A percentile compares a stretch with the other conserved stretches of the same genome.
Conservation (phyloP, 2,888 invertebrate genomes). For the Girardia tigrina region DNA sequence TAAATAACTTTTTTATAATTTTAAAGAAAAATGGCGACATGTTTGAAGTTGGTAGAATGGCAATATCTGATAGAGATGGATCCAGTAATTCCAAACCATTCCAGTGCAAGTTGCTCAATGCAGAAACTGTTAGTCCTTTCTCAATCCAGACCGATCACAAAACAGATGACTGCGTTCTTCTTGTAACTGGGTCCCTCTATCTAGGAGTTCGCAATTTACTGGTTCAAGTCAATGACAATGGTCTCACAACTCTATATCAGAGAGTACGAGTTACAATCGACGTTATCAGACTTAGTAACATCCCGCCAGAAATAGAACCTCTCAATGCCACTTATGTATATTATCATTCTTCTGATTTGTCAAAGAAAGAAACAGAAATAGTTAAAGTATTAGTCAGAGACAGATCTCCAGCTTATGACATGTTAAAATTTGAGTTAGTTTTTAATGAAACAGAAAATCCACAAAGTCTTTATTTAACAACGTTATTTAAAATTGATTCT, state of each 20-base stretch:
- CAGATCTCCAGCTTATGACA: constrained; percentile 21
- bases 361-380: neutral
- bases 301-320: constrained; percentile 31
- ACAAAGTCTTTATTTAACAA: neutral
- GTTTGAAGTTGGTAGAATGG: constrained; percentile 28
- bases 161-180: neutral
- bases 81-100: constrained; percentile 29
- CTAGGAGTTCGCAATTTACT: constrained; percentile 10
- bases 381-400: constrained; percentile 26
- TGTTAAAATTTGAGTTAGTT: neutral
- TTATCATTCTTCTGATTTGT: neutral
- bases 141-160: constrained; percentile 8
- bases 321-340: constrained; percentile 23
- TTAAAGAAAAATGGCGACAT: constrained; percentile 6
- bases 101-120: constrained; percentile 28
- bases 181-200: neutral
- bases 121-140: neutral
- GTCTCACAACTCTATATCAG: constrained; percentile 17
- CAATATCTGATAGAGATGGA: constrained; percentile 24
- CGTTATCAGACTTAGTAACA: constrained; percentile 32
- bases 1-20: no score
- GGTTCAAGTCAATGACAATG: constrained; percentile 31
- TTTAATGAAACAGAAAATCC: neutral
- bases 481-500: neutral
- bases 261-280: neutral